These are phyloP conservation scores for Diglossa brunneiventris DNA, from an alignment of 2,113 vertebrate genomes.

Conservation along the genomic window DNA sequence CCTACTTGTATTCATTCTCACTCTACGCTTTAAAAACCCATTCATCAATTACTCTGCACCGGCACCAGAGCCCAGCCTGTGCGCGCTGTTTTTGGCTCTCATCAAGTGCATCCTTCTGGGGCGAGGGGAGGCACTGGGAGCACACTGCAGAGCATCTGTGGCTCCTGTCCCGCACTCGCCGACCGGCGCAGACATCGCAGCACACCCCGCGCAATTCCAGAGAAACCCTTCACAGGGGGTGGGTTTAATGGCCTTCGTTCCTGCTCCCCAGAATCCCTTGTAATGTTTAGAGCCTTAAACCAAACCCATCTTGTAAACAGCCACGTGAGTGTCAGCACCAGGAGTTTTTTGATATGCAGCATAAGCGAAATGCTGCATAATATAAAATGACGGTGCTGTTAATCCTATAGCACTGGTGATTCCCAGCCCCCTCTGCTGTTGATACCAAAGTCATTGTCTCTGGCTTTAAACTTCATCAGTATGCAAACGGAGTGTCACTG, in stretches of 20 bases:
- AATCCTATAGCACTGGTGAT: slow-evolving; percentile 72
- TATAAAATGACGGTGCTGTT: slow-evolving; percentile 78
- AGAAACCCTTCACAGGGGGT: neutral
- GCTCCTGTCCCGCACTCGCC: neutral
- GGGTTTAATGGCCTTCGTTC: neutral
- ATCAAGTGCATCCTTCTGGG: slow-evolving; percentile 8
- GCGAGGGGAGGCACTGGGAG: neutral
- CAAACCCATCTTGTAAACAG: slow-evolving; percentile 46
- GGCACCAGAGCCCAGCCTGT: slow-evolving; percentile 42
- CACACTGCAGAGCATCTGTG: neutral
- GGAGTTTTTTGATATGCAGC: slow-evolving; percentile 62
- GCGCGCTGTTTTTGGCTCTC: neutral
- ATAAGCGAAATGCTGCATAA: slow-evolving; percentile 76
- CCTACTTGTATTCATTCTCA: slow-evolving; percentile 73
- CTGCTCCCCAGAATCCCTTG: neutral
- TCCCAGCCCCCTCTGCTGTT: slow-evolving; percentile 71
- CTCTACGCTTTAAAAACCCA: slow-evolving; percentile 71
- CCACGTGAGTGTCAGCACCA: slow-evolving; percentile 26
- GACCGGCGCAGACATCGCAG: neutral
- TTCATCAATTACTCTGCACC: slow-evolving; percentile 73
- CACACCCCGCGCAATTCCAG: neutral
- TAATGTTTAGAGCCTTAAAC: slow-evolving; percentile 37
- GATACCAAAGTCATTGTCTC: slow-evolving; percentile 80
- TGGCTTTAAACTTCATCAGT: slow-evolving; percentile 85
- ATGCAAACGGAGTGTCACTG: slow-evolving; percentile 85